Evolutionary conservation across 2,888 invertebrate species (phyloP).

Genomic region (Polietes domitor): DNA sequence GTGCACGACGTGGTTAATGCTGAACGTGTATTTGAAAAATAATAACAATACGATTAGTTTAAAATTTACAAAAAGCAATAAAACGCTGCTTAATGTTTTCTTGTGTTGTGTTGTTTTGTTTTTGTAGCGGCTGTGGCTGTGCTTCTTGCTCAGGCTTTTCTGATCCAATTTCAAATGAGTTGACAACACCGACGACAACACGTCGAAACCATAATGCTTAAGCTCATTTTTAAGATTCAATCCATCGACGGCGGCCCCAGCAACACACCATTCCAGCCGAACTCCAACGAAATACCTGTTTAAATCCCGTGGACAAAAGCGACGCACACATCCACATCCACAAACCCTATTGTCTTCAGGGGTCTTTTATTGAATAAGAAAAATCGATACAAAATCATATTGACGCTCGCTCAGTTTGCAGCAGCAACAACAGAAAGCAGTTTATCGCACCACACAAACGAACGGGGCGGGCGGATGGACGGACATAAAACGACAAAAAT

Average conservation of each 20-base stretch:
- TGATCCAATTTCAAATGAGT: conserved; percentile 77
- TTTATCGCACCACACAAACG: neutral
- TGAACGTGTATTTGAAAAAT: conserved; percentile 46
- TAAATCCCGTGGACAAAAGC: conserved; percentile 54
- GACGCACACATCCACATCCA: conserved; percentile 8
- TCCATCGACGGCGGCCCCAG: neutral
- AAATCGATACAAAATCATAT: conserved; percentile 13
- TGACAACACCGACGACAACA: conserved; percentile 72
- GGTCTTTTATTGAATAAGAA: conserved; percentile 15
- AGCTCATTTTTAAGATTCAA: conserved; percentile 44
- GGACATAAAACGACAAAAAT: conserved; percentile 25
- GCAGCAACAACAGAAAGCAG: neutral
- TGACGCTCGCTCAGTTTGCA: conserved; percentile 42
- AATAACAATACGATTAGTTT: conserved; percentile 62
- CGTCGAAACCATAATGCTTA: conserved; percentile 63
- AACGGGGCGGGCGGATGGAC: neutral
- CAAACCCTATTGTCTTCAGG: conserved; percentile 42
- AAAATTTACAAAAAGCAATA: conserved; percentile 53
- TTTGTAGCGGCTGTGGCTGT: neutral
- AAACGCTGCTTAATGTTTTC: conserved; percentile 40
- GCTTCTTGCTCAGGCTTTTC: neutral
- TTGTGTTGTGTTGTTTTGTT: neutral
- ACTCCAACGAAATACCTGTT: conserved; percentile 57
- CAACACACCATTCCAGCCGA: conserved; percentile 18
- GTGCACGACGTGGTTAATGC: neutral